Evolutionary conservation across 1,140 invertebrate species (phyloP).

Genomic region (Drosophila navojoa): DNA sequence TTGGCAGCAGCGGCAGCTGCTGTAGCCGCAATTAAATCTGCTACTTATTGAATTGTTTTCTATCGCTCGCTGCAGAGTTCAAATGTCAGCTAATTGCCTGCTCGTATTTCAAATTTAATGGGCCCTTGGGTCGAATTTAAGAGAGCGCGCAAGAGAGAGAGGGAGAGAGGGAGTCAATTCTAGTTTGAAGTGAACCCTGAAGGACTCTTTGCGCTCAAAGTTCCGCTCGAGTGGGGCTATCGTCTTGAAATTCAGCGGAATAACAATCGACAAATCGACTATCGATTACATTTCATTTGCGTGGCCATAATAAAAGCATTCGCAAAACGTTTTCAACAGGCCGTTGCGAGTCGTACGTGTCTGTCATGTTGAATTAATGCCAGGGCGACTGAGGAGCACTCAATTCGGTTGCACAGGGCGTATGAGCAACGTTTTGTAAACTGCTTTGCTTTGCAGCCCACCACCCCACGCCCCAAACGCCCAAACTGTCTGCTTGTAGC

Average conservation of each 20-base stretch:
- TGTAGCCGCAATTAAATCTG: background rate
- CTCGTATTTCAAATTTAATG: constrained; percentile 16
- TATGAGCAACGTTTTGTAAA: constrained; percentile 75
- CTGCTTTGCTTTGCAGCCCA: constrained; percentile 74
- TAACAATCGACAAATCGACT: constrained; percentile 46
- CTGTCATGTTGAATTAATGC: constrained; percentile 71
- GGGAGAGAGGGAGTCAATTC: background rate
- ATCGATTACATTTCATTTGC: constrained; percentile 60
- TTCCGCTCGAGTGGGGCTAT: background rate
- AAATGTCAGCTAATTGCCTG: constrained; percentile 30
- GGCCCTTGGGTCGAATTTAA: background rate
- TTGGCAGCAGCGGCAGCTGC: too few species aligned
- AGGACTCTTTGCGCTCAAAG: background rate
- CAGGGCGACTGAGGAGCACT: background rate
- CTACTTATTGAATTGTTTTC: constrained; percentile 2
- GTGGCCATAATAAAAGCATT: constrained; percentile 69
- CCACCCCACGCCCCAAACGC: constrained; percentile 41
- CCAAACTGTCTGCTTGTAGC: constrained; percentile 73
- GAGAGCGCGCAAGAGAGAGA: too few species aligned
- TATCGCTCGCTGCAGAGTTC: background rate
- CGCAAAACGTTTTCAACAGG: constrained; percentile 61
- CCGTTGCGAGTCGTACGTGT: constrained; percentile 66
- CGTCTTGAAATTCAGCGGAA: constrained; percentile 28
- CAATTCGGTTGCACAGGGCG: constrained; percentile 36
- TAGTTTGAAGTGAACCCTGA: background rate